Base-by-base conservation (phyloP, 2,888 invertebrate species). In the Periphyllus acericola region DNA sequence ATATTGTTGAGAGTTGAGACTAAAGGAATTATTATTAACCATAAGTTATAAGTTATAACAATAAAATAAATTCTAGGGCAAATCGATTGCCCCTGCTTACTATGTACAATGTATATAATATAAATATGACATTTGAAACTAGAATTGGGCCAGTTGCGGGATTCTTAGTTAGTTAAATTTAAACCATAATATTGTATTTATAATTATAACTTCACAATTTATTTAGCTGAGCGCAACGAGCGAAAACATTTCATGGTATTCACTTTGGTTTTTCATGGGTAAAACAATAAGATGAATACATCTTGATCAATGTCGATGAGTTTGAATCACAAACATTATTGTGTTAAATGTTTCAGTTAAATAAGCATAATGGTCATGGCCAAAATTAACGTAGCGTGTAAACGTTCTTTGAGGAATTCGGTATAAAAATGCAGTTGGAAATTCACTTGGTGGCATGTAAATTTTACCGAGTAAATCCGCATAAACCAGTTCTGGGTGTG, bases 401-500 rank as follows among this genome's bases (percentile, higher is more conserved):
- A 60, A 81, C 71, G 2, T 75, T 66, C 14, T 29, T 60, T 17
- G 55, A 36, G 40, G 74, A 74, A 75, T 40, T 75, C 66, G 40
- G 55, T 52, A 81, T 29, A 55, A 60, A 75, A 60, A 83, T 75
- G 29, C 75, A 75, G 74, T 68, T 68, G 82, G 17, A 81, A 81
- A 68, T 81, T 68, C 68, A 71, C 32, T 52, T 21, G 72, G 29
- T 52, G 46, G 32, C 25, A 36, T 83, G 36, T 74, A 72, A 34
- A 83, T 84, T 66, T 75, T 34, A 46, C 21, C 32, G 17, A 46
- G 14, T 76, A 76, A 75, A 84, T 66, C 66, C 84, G 76, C 76
- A 46, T 46, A 40, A 84, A 84, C 84, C 76, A 46, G 84, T 84
- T 68, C 34, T 84, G 84, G 76, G 84, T 46, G 84, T 84, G 75